A percentile compares a stretch with the other conserved stretches of the same genome.
Evolutionary conservation across 2,888 invertebrate genomes (phyloP).

Genomic region (Cataglyphis rosenhaueri): DNA sequence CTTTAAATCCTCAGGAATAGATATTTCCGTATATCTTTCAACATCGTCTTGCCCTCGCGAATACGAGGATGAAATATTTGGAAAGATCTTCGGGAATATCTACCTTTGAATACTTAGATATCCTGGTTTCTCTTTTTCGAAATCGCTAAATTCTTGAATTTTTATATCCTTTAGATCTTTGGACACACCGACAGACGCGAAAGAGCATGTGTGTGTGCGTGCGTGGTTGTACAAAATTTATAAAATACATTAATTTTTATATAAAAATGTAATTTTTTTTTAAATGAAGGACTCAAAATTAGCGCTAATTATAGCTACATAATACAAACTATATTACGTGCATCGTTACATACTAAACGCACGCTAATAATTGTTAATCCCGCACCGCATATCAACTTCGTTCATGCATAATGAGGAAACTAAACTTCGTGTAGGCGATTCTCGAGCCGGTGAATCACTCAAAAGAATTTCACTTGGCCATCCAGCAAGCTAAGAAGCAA

Average conservation of each 20-base stretch:
- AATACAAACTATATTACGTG: slow-evolving; percentile 21
- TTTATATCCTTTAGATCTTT: slow-evolving; percentile 27
- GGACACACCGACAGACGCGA: neutral
- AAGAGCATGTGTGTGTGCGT: neutral
- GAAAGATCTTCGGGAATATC: neutral
- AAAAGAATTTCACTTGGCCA: neutral
- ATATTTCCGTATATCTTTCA: neutral
- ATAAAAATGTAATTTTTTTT: neutral
- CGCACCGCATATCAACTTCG: slow-evolving; percentile 22
- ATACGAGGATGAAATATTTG: neutral
- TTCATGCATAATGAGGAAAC: slow-evolving; percentile 39
- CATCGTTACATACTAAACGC: slow-evolving; percentile 31
- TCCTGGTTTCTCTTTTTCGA: neutral
- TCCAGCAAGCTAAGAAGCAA: neutral
- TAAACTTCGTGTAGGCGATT: slow-evolving; percentile 36
- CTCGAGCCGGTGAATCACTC: neutral
- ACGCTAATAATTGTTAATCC: slow-evolving; percentile 25
- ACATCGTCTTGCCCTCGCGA: neutral
- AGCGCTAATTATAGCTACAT: neutral
- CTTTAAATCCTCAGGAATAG: slow-evolving; percentile 4
- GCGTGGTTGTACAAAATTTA: neutral
- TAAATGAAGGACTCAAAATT: neutral
- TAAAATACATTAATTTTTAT: neutral
- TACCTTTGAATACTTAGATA: neutral
- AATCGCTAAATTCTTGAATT: neutral